Base-by-base conservation (phyloP, 2,797 vertebrate species). In the Onychomys leucogaster region DNA sequence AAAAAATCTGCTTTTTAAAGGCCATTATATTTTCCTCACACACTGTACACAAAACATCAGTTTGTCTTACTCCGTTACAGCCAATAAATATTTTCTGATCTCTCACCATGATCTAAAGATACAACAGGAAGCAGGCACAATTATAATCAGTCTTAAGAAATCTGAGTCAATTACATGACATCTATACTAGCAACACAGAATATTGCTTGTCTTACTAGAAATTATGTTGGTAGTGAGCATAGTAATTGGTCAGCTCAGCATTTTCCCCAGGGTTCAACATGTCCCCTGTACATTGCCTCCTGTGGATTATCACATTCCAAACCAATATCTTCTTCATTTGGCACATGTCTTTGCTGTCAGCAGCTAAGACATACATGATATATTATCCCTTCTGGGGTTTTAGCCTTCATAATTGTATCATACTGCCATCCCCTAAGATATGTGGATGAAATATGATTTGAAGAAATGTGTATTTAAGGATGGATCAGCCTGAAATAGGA, bases 321-420 rank as follows among this genome's bases (percentile, higher is more conserved):
- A 4, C 29, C 6, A 81, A 9, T 34, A 55, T 32, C 14, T 27
- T 71, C 27, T 88, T 89, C n/a, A 37, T 55, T 34, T 92, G 84
- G 69, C 49, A 94, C 73, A 69, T 16, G 13, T 52, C 49, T 52
- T 23, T 9, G 34, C 59, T 83, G 29, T 93, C 59, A 57, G 29
- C n/a, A 75, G 37, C 19, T 55, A 63, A 91, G 43, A 57, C 34
- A 6, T 78, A n/a, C 13, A 4, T 43, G 86, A 86, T 75, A 25
- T 23, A 73, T 78, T 37, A 73, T 61, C 52, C 10, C 29, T n/a
- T 46, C 27, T 61, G 55, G 82, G 41, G 10, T 37, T 95, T 94
- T 92, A 69, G 29, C 52, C 89, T 96, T 94, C 78, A 80, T 41
- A 94, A 55, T 67, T 73, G 14, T 41, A 78, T 21, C 41, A 61